These are phyloP conservation scores for Lycopodina hypogea DNA, from an alignment of 37 sponge, comb jelly and placozoan species.

Conservation along the genomic window DNA sequence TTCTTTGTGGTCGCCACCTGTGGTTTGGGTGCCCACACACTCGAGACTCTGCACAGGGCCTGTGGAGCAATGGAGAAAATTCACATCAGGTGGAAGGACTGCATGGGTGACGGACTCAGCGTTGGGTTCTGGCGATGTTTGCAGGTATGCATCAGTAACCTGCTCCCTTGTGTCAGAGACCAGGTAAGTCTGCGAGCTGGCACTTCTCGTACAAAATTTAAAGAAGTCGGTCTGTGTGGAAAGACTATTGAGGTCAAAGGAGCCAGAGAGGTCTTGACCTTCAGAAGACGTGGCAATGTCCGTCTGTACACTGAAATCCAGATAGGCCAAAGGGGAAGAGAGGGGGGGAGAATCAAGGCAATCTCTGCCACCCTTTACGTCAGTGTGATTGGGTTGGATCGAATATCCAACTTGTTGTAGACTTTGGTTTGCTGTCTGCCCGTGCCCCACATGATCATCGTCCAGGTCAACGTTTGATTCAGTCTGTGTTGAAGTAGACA, in stretches of 20 bases:
- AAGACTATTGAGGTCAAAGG: constrained; percentile 12
- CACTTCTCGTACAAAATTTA: background rate
- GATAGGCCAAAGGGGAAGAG: background rate
- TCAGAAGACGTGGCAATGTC: background rate
- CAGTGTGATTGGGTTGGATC: too few relatives aligned
- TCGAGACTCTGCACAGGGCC: too few relatives aligned
- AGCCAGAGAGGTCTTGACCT: background rate
- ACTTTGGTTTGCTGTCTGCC: background rate
- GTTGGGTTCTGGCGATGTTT: too few relatives aligned
- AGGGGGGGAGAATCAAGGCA: too few relatives aligned
- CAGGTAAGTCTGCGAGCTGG: too few relatives aligned
- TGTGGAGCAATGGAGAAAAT: too few relatives aligned
- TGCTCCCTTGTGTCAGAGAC: too few relatives aligned
- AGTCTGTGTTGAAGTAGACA: constrained; percentile 11
- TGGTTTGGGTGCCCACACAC: constrained; percentile 4
- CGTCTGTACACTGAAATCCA: background rate
- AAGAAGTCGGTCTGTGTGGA: constrained; percentile 27
- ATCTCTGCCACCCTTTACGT: too few relatives aligned
- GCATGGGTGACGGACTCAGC: too few relatives aligned
- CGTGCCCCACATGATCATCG: background rate
- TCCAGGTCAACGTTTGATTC: background rate
- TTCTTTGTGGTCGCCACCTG: too few relatives aligned
- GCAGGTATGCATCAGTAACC: background rate
- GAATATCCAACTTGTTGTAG: too few relatives aligned
- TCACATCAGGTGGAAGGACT: too few relatives aligned